Percentiles rank a stretch among this genome's conserved stretches.
Conservation (phyloP, 2,888 invertebrate genomes). For the Eugnorisma glareosa region DNA sequence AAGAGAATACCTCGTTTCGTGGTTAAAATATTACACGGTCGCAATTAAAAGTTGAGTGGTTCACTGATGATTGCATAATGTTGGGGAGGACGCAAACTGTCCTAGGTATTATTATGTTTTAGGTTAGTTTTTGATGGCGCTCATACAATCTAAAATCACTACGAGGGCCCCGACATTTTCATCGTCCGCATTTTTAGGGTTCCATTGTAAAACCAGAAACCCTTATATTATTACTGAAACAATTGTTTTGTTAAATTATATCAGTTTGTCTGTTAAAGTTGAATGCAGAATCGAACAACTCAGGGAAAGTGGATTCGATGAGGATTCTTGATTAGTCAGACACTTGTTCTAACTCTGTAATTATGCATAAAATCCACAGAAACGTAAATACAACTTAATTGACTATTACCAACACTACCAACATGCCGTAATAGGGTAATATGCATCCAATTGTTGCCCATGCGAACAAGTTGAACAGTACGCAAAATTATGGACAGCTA, state of each 20-base stretch:
- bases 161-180: no score
- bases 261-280: not conserved
- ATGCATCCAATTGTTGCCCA: constrained; percentile 52
- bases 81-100: not conserved
- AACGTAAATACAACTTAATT: constrained; percentile 34
- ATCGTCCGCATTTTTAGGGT: no score
- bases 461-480: constrained; percentile 52
- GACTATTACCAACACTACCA: constrained; percentile 55
- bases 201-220: not conserved
- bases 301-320: not conserved
- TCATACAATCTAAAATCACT: not conserved
- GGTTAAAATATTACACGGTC: not conserved
- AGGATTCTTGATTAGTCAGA: not conserved
- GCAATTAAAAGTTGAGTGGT: no score
- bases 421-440: constrained; percentile 54
- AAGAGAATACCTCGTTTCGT: no score
- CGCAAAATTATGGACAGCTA: constrained; percentile 68
- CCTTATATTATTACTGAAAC: not conserved
- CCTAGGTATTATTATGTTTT: not conserved
- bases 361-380: constrained; percentile 19
- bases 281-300: not conserved
- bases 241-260: not conserved
- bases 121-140: not conserved
- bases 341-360: not conserved
- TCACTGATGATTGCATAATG: not conserved